Evolutionary conservation across 2,797 vertebrate species (phyloP).

Genomic region (Myotis findleyi): DNA sequence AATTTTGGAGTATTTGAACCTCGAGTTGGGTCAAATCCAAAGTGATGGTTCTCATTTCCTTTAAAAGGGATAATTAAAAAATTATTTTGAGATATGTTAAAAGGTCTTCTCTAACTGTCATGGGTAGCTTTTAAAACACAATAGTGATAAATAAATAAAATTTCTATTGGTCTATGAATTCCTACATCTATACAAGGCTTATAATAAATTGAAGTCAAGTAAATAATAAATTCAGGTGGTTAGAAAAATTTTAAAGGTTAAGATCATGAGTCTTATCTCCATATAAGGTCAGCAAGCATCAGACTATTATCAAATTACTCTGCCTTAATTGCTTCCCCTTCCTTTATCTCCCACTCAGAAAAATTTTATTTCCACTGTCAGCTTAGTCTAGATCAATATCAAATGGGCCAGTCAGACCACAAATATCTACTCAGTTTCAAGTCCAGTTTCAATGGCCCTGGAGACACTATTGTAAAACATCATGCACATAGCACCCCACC

Average conservation of each 20-base stretch:
- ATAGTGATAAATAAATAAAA: neutral
- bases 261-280: neutral
- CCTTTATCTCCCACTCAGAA: neutral
- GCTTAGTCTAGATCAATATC: neutral
- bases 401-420: neutral
- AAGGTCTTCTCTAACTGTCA: neutral
- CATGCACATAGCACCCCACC: neutral
- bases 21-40: conserved; percentile 79
- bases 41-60: conserved; percentile 79
- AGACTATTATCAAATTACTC: neutral
- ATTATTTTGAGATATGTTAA: neutral
- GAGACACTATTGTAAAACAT: neutral
- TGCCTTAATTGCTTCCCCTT: neutral
- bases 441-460: neutral
- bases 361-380: neutral
- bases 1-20: conserved; percentile 80
- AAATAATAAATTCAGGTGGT: neutral
- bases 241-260: conserved; percentile 16
- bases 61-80: conserved; percentile 38
- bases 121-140: neutral
- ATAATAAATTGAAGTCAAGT: conserved; percentile 19
- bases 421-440: neutral
- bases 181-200: neutral
- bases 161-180: neutral
- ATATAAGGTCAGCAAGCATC: neutral